A percentile compares a stretch with the other conserved stretches of the same genome.
Evolutionary conservation across 2,888 invertebrate species (phyloP).

Genomic region (Tolmerus cingulatus): DNA sequence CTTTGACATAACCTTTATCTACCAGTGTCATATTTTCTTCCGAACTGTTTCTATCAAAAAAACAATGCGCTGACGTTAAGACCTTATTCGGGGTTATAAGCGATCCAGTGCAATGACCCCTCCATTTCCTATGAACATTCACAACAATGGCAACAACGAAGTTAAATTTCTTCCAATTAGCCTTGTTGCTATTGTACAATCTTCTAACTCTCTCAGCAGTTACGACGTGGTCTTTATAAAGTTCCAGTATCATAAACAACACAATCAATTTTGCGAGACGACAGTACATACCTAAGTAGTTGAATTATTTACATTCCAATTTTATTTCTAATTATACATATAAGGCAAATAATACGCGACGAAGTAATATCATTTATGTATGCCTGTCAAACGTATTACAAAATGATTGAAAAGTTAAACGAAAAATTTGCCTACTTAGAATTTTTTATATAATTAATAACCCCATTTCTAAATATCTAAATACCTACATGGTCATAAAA

Average conservation of each 20-base stretch:
- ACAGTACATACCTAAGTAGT: neutral
- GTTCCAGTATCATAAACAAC: neutral
- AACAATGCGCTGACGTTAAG: constrained; percentile 42
- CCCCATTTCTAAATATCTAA: too few relatives aligned
- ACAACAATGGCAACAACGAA: constrained; percentile 43
- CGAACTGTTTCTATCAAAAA: constrained; percentile 13
- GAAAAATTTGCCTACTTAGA: neutral
- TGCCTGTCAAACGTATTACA: neutral
- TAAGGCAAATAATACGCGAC: neutral
- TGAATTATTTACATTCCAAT: neutral
- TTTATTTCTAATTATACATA: neutral
- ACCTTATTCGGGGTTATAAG: constrained; percentile 25
- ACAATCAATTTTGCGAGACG: neutral
- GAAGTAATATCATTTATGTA: neutral
- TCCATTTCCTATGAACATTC: neutral
- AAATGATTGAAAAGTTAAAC: neutral
- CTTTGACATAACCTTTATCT: neutral
- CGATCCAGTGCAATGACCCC: constrained; percentile 40
- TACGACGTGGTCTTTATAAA: neutral
- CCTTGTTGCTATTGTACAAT: neutral
- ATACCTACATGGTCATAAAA: too few relatives aligned
- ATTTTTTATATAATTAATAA: neutral
- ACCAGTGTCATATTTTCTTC: neutral
- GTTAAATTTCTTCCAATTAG: constrained; percentile 34
- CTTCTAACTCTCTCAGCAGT: constrained; percentile 49